These are phyloP conservation scores for Benthosema pterotum DNA, from an alignment of 2,797 vertebrate genomes.

Conservation along the genomic window DNA sequence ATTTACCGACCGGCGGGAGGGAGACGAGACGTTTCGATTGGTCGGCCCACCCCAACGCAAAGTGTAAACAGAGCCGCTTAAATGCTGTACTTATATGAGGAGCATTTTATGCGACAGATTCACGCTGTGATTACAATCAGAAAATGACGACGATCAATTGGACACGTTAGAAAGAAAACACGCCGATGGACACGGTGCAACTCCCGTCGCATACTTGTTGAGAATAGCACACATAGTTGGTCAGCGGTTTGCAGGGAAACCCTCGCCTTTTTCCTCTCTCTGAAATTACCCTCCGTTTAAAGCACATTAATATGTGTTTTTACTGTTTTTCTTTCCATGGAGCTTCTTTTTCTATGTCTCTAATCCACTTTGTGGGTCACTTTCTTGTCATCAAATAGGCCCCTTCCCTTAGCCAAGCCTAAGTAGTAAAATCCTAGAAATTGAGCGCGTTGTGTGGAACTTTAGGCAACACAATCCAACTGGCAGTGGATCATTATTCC, in stretches of 20 bases:
- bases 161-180: slow-evolving; percentile 46
- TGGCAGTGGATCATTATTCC: slow-evolving; percentile 12
- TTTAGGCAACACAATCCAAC: slow-evolving; percentile 17
- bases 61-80: slow-evolving; percentile 26
- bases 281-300: slow-evolving; percentile 61
- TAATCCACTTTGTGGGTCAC: slow-evolving; percentile 27
- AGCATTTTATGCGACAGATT: slow-evolving; percentile 37
- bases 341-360: slow-evolving; percentile 28
- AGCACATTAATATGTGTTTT: slow-evolving; percentile 54
- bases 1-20: slow-evolving; percentile 12
- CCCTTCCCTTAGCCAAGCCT: slow-evolving; percentile 30
- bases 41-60: not conserved
- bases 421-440: slow-evolving; percentile 24
- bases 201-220: slow-evolving; percentile 54
- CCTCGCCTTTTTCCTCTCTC: slow-evolving; percentile 45
- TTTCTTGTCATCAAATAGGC: slow-evolving; percentile 35
- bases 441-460: slow-evolving; percentile 1
- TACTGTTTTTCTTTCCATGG: slow-evolving; percentile 50
- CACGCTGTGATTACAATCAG: slow-evolving; percentile 52
- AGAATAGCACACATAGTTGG: slow-evolving; percentile 65
- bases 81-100: slow-evolving; percentile 47
- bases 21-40: too few relatives aligned
- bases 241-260: slow-evolving; percentile 63
- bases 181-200: slow-evolving; percentile 45
- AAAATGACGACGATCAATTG: slow-evolving; percentile 44